phyloP scores from a whole-genome alignment of 2,888 invertebrate species.

The Agapetus fuscipes region DNA sequence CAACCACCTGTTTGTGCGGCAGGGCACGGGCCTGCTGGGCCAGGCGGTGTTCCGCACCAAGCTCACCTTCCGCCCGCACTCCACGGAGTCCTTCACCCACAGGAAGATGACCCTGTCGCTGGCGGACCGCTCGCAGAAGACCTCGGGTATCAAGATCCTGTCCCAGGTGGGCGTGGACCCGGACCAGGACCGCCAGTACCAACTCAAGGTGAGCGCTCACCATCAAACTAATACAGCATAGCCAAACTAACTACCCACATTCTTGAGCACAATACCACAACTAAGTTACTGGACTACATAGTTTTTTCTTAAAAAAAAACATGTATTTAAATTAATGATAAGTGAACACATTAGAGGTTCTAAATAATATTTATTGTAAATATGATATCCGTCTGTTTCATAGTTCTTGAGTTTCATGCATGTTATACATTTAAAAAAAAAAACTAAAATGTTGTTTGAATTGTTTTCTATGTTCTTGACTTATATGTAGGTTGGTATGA shows the following conservation, averaged over 20 bases:
- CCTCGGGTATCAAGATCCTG: slow-evolving; percentile 90
- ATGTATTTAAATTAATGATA: no score
- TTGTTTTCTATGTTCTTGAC: background rate
- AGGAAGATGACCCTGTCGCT: slow-evolving; percentile 97
- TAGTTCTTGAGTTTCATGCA: no score
- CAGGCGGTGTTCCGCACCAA: slow-evolving; percentile 96
- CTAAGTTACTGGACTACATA: no score
- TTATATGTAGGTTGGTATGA: no score
- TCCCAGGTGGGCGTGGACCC: slow-evolving; percentile 92
- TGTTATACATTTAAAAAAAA: background rate
- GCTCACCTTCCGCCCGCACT: slow-evolving; percentile 94
- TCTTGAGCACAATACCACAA: no score
- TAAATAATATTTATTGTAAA: no score
- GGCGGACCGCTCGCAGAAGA: slow-evolving; percentile 90
- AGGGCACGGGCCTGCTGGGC: slow-evolving; percentile 95
- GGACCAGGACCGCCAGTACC: slow-evolving; percentile 81
- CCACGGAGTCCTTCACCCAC: slow-evolving; percentile 98
- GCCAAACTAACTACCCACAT: no score
- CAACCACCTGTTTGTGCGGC: slow-evolving; percentile 95
- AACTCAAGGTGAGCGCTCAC: slow-evolving; percentile 62
- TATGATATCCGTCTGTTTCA: no score
- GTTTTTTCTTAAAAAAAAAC: no score
- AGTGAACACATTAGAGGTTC: no score
- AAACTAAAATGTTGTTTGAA: background rate
- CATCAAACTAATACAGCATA: no score